A percentile compares a stretch with the other conserved stretches of the same genome.
Conservation (phyloP, 2,113 vertebrate genomes). For the Glaucidium brasilianum region DNA sequence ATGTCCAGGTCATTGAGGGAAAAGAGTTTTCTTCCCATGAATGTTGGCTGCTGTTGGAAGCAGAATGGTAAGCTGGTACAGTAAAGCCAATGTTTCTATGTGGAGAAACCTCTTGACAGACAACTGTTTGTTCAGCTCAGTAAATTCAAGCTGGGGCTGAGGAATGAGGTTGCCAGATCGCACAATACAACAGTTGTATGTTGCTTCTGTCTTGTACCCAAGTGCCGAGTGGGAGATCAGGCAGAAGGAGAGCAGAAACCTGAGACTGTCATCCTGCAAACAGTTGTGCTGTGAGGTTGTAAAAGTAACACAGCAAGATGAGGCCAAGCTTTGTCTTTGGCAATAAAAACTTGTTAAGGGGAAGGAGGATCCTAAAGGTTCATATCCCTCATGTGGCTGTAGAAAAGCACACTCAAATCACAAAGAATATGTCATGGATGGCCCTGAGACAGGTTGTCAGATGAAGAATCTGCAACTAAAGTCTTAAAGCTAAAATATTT, state of each 20-base stretch:
- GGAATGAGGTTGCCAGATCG: slow-evolving; percentile 28
- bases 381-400: background rate
- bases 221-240: background rate
- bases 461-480: background rate
- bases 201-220: slow-evolving; percentile 21
- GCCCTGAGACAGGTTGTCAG: background rate
- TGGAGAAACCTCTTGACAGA: slow-evolving; percentile 28
- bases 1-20: background rate
- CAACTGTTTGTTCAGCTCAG: slow-evolving; percentile 40
- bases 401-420: background rate
- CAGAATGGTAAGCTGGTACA: background rate
- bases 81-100: slow-evolving; percentile 29
- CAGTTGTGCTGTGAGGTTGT: background rate
- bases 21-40: background rate
- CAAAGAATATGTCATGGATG: background rate
- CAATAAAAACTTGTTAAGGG: background rate
- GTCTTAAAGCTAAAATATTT: background rate
- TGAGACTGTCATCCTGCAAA: background rate
- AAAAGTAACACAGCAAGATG: background rate
- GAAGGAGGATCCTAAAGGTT: background rate
- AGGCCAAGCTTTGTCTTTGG: background rate
- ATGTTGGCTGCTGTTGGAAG: background rate
- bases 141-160: slow-evolving; percentile 47
- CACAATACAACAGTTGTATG: background rate
- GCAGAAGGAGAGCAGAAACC: slow-evolving; percentile 11